phyloP scores from a whole-genome alignment of 2,113 vertebrate genomes.

The Falco punctatus region DNA sequence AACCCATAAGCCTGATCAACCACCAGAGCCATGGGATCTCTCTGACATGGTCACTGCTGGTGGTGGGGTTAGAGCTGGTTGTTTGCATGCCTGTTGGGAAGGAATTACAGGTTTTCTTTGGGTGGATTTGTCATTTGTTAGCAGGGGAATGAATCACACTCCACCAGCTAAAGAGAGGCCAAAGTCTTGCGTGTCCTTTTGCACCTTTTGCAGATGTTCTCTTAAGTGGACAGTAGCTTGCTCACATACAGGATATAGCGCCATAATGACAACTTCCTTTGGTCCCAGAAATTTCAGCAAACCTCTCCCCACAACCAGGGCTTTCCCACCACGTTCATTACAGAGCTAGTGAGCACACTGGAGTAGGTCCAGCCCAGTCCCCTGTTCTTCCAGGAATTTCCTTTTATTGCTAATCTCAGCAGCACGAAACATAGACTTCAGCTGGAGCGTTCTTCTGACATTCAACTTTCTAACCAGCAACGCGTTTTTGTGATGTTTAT shows the following conservation, averaged over 20 bases:
- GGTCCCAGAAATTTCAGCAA: background rate
- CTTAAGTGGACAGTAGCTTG: accelerated
- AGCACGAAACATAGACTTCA: background rate
- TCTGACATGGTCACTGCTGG: background rate
- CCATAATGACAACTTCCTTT: conserved; percentile 37
- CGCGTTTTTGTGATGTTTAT: background rate
- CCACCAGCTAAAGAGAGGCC: background rate
- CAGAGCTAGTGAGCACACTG: background rate
- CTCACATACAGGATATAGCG: background rate
- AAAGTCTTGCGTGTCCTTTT: background rate
- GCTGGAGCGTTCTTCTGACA: background rate
- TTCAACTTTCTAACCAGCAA: background rate
- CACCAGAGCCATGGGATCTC: background rate
- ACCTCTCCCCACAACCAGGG: background rate
- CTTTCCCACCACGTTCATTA: background rate
- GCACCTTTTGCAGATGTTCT: conserved; percentile 51
- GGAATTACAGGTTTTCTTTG: background rate
- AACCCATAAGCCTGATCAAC: background rate
- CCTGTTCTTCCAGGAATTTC: conserved; percentile 40
- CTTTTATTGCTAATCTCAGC: conserved; percentile 57
- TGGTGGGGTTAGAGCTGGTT: background rate
- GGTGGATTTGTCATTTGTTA: background rate
- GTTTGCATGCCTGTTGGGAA: background rate
- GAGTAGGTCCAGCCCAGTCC: conserved; percentile 13
- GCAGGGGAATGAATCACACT: background rate